Base-by-base conservation (phyloP, 2,797 vertebrate species). In the Strix occidentalis region DNA sequence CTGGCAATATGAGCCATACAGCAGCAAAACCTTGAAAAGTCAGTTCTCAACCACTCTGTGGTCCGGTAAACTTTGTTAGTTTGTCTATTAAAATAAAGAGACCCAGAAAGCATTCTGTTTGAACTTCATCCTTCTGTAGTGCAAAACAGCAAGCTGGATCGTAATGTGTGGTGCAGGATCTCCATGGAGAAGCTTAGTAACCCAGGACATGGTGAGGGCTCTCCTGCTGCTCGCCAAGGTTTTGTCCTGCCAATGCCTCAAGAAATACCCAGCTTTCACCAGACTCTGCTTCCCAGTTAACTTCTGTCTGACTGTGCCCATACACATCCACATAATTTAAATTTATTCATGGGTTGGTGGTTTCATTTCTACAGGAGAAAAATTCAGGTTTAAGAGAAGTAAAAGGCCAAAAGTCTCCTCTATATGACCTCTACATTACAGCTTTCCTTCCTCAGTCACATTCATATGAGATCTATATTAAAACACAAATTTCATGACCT, bases 401-500 rank as follows among this genome's bases (percentile, higher is more conserved):
- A 84, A 88, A 89, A 95, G 76, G 84, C 41, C 83, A 66, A 23
- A 92, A 82, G 69, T 66, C 54, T 91, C 50, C 90, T 64, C 53
- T 86, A 13, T 46, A 61, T 16, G 65, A 88, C 78, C 70, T 77
- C 78, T 69, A 72, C 43, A 45, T 66, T 84, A 72, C 33, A 79
- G 54, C n/a, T 85, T 83, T 87, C 50, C 43, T 87, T 91, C 35
- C 72, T 45, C 19, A 87, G 69, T 18, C 66, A 78, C 31, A 15
- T 78, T 72, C 65, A 81, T 75, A 80, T 28, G n/a, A 95, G 79
- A 91, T 84, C 72, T 90, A 35, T 74, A 92, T 80, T 87, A 92
- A 93, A 96, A 88, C 54, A 97, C 37, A 69, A 71, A 90, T 91
- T 77, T 75, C 46, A 37, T 58, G 43, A 88, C 91, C 71, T 89